Base-by-base conservation (phyloP, 2,797 vertebrate species). In the Notolabrus celidotus region DNA sequence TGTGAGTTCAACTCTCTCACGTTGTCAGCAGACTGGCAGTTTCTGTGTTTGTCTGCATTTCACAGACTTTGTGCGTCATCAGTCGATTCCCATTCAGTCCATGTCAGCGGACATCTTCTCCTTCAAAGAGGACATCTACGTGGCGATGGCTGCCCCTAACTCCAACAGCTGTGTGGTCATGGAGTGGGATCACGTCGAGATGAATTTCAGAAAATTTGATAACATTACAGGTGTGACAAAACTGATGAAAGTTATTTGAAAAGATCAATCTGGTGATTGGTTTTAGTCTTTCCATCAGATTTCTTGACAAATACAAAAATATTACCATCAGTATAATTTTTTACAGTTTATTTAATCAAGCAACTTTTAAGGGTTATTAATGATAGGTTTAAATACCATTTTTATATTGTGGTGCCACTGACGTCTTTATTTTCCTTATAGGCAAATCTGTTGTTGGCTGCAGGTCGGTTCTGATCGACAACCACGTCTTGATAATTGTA, bases 121-220 rank as follows among this genome's bases (percentile, higher is more conserved):
- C 79, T 95, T 96, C 56, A 99, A 99, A 92, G 96, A 98, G 5
- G 98, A 99, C 19, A 96, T 99, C 64, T 99, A 95, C 0, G 96
- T 97, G 67, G 96, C 96, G 25, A 95, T 99, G 76, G 96, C 98
- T 0, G 96, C 97, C 52, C 97, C 97, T n/a, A 95, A 94, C 88
- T 95, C 96, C 89, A 97, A 98, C 93, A 99, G 97, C 92, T 99
- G 98, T 85, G 95, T 97, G 92, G 93, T 99, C 71, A 93, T 99
- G 92, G 96, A 99, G 84, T 99, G 98, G 98, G 98, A 99, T 88
- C 98, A 99, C 89, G 95, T 99, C 50, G 98, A 99, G 85, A 96
- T 96, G 94, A 96, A 98, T 69, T 99, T 99, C 93, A 95, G 98
- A 81, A 97, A 95, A 78, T 98, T 98, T 1, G 97, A 99, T 90